Evolutionary conservation across 2,797 vertebrate species (phyloP), one percentile per base, ranked within the genome.

Genomic region (Phataginus tricuspis): DNA sequence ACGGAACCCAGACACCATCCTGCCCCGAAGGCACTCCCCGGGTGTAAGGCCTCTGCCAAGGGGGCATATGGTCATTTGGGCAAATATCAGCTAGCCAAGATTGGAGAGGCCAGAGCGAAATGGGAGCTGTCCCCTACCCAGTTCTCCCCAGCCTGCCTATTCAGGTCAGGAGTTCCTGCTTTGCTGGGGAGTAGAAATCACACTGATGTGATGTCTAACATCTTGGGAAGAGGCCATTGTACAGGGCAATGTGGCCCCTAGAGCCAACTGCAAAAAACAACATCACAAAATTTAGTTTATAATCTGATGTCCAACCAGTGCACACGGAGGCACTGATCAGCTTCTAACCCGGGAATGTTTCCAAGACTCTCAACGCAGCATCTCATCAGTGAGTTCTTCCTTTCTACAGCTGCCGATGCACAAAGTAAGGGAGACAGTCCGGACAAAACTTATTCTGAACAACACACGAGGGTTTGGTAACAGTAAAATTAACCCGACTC

Each of bases 291-390:
- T 55, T 64, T 34, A 29, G 27, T 42, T 74, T 63, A 63, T 12
- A 34, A 37, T 42, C 12, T 29, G 61, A 27, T 31, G 68, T 25
- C 34, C 2, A 2, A 55, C 27, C 63, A 45, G 23, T n/a, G 19
- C 59, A 12, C 66, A 68, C 2, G 1, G 53, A 1, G 12, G 21
- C 14, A 2, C 0, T 7, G 34, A 15, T 61, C 9, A 0, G 42
- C 49, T 42, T 9, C 61, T 4, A 21, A 64, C 5, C 61, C 45
- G 79, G 69, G 53, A n/a, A 27, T 19, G 57, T 31, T 31, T 57
- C 69, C 14, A 31, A 61, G n/a, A 19, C 18, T 16, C 55, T 74
- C 31, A 13, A 4, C 14, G 42, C 31, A 13, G 2, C 18, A 29
- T 42, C 15, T 16, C 4, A 0, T 59, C 23, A 8, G 55, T 4